Percentiles rank a stretch among this genome's conserved stretches.
phyloP scores from a whole-genome alignment of 2,113 vertebrate species.

The Xiphias gladius region DNA sequence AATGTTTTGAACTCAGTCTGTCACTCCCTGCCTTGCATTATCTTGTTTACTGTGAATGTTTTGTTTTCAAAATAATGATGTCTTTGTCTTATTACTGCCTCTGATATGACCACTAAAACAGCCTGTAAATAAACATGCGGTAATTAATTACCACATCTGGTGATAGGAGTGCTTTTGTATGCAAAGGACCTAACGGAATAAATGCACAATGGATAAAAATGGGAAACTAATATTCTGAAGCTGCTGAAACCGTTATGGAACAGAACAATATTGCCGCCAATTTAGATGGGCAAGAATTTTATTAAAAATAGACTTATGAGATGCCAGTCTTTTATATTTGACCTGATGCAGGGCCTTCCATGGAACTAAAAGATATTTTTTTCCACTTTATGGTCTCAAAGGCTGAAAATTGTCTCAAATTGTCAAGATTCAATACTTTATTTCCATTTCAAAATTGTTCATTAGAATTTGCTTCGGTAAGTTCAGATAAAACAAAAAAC shows the following conservation, averaged over 20 bases:
- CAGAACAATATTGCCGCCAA: not conserved
- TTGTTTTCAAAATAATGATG: not conserved
- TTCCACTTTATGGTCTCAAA: too few relatives aligned
- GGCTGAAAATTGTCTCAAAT: too few relatives aligned
- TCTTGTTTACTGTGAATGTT: constrained; percentile 64
- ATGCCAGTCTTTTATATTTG: not conserved
- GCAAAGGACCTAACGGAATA: not conserved
- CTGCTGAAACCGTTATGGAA: not conserved
- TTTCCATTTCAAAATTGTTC: not conserved
- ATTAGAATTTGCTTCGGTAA: too few relatives aligned
- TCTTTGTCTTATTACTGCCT: constrained; percentile 52
- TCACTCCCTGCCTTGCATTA: constrained; percentile 41
- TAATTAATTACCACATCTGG: constrained; percentile 39
- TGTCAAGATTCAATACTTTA: not conserved
- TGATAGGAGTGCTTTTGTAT: constrained; percentile 3
- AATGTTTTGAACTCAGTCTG: not conserved
- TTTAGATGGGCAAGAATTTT: not conserved
- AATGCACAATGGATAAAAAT: not conserved
- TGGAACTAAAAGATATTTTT: not conserved
- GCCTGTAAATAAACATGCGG: constrained; percentile 74
- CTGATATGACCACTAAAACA: constrained; percentile 71
- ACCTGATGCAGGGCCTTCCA: not conserved
- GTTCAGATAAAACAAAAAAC: too few relatives aligned
- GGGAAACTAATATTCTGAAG: not conserved
- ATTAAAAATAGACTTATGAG: not conserved